Percentiles rank a stretch among this genome's conserved stretches.
phyloP scores from a whole-genome alignment of 2,113 vertebrate species.

The Rhynchomys soricoides region DNA sequence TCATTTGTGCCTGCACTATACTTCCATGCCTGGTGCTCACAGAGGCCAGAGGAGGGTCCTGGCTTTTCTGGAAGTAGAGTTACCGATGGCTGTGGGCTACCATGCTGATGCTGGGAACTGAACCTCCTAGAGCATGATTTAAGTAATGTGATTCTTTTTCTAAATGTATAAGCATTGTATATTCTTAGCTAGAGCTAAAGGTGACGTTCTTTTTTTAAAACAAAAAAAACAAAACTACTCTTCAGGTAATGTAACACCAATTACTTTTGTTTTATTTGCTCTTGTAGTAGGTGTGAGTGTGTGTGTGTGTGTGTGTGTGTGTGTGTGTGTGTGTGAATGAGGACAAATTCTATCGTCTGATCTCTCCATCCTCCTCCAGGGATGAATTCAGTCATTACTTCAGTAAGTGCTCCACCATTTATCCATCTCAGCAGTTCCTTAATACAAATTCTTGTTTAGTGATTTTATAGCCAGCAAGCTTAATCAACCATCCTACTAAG shows the following conservation, averaged over 20 bases:
- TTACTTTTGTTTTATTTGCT: neutral
- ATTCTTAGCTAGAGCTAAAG: neutral
- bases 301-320: neutral
- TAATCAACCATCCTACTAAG: neutral
- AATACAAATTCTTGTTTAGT: neutral
- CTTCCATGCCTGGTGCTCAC: neutral
- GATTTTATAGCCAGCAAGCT: neutral
- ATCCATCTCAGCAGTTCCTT: neutral
- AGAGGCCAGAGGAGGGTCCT: neutral
- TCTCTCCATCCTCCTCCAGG: neutral
- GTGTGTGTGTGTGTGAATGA: neutral
- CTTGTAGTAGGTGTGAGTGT: neutral
- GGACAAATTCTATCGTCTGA: neutral
- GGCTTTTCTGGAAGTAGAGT: neutral
- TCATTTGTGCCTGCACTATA: neutral
- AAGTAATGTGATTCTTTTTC: neutral
- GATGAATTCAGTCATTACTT: neutral
- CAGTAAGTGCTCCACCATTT: neutral
- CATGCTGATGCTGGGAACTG: neutral
- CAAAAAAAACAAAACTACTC: neutral
- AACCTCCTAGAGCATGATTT: neutral
- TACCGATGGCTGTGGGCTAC: too few relatives aligned
- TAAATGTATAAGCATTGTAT: neutral
- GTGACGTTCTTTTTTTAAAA: neutral
- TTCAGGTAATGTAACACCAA: neutral